These are phyloP conservation scores for Apis dorsata DNA, from an alignment of 1,140 invertebrate genomes.

Conservation along the genomic window DNA sequence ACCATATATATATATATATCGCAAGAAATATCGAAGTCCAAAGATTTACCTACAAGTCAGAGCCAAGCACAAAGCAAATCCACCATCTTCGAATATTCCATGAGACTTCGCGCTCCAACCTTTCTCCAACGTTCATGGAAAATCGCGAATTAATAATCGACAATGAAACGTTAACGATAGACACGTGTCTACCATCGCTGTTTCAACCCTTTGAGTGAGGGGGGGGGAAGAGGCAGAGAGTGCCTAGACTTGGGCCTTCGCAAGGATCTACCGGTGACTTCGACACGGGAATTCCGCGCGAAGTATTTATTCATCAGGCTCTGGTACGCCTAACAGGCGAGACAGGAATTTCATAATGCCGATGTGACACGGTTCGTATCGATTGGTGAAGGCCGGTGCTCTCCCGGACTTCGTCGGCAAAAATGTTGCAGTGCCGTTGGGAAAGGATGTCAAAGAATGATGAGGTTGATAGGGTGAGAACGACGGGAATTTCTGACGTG, in stretches of 20 bases:
- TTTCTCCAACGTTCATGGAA: background rate
- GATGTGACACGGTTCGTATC: constrained; percentile 56
- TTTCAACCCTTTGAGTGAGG: background rate
- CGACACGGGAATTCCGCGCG: constrained; percentile 56
- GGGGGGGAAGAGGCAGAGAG: background rate
- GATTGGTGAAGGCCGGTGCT: constrained; percentile 42
- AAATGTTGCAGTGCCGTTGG: constrained; percentile 49
- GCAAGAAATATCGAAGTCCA: background rate
- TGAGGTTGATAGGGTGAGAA: constrained; percentile 37
- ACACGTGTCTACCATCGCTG: background rate
- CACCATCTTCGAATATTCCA: constrained; percentile 9
- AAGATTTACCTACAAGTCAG: background rate
- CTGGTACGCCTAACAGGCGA: constrained; percentile 52
- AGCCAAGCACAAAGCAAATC: background rate
- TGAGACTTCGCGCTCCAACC: background rate
- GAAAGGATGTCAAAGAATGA: constrained; percentile 51
- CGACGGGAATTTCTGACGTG: constrained; percentile 41
- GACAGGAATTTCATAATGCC: constrained; percentile 65
- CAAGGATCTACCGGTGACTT: constrained; percentile 43
- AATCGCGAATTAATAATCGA: constrained; percentile 62
- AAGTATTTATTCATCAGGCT: constrained; percentile 66
- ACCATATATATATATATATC: too few relatives aligned
- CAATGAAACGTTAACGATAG: constrained; percentile 17
- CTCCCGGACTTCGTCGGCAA: constrained; percentile 24
- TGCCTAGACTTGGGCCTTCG: constrained; percentile 31